A percentile compares a stretch with the other conserved stretches of the same genome.
These are phyloP conservation scores for Ceriagrion tenellum DNA, from an alignment of 2,888 invertebrate genomes.

Conservation along the genomic window DNA sequence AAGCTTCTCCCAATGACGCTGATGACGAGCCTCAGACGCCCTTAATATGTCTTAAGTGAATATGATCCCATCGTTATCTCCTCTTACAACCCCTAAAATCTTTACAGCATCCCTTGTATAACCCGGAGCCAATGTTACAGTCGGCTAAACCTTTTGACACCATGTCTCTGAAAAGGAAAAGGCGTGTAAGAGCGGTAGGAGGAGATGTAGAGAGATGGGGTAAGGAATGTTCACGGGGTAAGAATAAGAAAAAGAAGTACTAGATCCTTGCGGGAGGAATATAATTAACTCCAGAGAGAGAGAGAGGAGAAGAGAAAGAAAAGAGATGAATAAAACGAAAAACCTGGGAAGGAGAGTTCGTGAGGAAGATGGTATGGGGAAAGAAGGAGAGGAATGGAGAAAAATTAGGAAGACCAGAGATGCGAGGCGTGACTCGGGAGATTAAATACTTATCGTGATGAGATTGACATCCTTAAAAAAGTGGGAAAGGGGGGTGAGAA, in stretches of 20 bases:
- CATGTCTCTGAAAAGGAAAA: neutral
- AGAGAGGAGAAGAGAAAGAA: neutral
- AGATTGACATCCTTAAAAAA: neutral
- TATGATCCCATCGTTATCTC: neutral
- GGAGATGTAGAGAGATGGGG: neutral
- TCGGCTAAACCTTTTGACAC: neutral
- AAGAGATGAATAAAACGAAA: neutral
- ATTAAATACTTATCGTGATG: conserved; percentile 32
- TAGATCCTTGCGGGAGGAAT: too few species aligned
- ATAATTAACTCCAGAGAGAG: neutral
- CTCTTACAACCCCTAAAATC: neutral
- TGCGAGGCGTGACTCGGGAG: conserved; percentile 12
- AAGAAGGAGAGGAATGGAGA: neutral
- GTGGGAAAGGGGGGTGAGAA: neutral
- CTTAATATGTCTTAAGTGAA: neutral
- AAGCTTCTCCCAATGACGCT: neutral
- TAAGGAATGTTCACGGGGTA: neutral
- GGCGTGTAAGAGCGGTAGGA: neutral
- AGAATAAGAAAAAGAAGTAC: neutral
- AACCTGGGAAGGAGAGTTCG: neutral
- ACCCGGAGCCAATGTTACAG: neutral
- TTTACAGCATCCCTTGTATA: neutral
- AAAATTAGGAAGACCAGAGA: neutral
- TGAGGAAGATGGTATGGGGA: too few species aligned
- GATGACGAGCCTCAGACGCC: neutral